These are phyloP conservation scores for Piliocolobus tephrosceles DNA, from an alignment of 2,113 vertebrate species.

Conservation along the genomic window DNA sequence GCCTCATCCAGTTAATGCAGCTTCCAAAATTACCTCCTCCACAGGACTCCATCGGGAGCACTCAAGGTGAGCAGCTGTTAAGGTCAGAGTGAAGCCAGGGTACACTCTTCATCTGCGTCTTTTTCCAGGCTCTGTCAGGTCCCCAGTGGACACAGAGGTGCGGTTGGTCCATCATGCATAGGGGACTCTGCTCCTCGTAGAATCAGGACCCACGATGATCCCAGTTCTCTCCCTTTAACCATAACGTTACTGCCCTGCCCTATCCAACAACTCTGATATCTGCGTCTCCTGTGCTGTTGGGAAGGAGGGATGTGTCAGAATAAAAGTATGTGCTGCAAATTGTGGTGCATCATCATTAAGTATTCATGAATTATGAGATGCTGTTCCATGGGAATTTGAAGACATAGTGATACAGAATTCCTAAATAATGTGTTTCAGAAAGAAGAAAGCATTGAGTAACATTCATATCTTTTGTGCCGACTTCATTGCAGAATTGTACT, in stretches of 20 bases:
- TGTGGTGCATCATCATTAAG: neutral
- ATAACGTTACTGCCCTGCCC: neutral
- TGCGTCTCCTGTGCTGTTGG: neutral
- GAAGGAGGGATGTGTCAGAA: neutral
- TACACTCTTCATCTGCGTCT: no score
- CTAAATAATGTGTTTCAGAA: neutral
- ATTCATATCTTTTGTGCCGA: no score
- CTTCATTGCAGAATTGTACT: no score
- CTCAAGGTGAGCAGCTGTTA: accelerated
- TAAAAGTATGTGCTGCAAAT: neutral
- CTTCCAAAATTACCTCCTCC: neutral
- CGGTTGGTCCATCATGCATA: neutral
- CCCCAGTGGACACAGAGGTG: no score
- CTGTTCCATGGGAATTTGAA: neutral
- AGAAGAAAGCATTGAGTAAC: neutral
- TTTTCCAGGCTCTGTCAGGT: no score
- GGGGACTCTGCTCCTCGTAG: neutral
- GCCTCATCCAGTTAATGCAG: neutral
- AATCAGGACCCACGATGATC: neutral
- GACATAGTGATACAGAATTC: no score
- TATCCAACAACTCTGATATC: neutral
- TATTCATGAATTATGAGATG: neutral
- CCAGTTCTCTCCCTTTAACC: neutral
- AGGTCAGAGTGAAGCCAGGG: accelerated
- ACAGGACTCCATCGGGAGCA: neutral